Base-by-base conservation (phyloP, 1,140 invertebrate species). In the Drosophila malerkotliana region DNA sequence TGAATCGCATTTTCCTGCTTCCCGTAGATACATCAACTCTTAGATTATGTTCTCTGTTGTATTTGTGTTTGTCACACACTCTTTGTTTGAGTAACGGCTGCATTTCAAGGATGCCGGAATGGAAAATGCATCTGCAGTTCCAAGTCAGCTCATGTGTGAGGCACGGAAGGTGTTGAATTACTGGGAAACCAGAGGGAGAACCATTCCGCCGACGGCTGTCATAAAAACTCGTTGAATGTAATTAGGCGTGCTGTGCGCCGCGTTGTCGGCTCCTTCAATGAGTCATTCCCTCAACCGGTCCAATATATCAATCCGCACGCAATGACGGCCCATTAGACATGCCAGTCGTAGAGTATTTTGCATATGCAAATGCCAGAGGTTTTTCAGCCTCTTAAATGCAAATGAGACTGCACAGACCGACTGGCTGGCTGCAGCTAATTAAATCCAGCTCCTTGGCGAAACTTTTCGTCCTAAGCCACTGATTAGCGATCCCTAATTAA, bases 151-250 rank as follows among this genome's bases (percentile, higher is more conserved):
- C 39, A 21, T 59, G 63, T 71, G 59, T 63, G 48, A 66, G 44
- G 45, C 4, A 39, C 44, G 48, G 9, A 78, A 78, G 79, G 79
- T 83, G 79, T 83, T 72, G 62, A 72, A 48, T 83, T 76, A 69
- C 58, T 64, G 5, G 39, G 60, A 26, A 55, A 45, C 15, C 37
- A 32, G 64, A 52, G 49, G 48, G 18, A 21, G 49, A 30, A 39
- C 52, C 12, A 44, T 47, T 48, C 10, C 10, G 34, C 57, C 39
- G 51, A 59, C 15, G 60, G 63, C 72, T 77, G 63, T 64, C 81
- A 81, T 81, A 68, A 66, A 80, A 77, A 74, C 73, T 62, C 82
- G 75, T 78, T 72, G 64, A 72, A 74, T 62, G 64, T 78, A 85
- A 87, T 85, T 85, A 76, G 78, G 78, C 82, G 74, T 84, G 67